Evolutionary conservation across 2,888 invertebrate species (phyloP).

Genomic region (Cinara cedri): DNA sequence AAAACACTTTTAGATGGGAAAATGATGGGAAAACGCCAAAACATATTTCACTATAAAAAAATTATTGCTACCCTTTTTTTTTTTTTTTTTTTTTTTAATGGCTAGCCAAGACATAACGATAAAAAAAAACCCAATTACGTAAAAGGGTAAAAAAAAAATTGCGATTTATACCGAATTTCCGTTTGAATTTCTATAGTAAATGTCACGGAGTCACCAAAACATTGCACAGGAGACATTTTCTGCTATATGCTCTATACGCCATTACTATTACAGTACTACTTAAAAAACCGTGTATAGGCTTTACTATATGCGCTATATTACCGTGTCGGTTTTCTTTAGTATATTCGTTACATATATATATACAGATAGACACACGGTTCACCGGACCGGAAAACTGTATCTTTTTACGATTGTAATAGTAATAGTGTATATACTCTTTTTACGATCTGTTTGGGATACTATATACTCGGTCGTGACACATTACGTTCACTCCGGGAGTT

Average conservation of each 20-base stretch:
- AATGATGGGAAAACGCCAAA: no score
- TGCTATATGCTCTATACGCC: neutral
- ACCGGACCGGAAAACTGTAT: constrained; percentile 41
- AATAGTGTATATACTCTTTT: neutral
- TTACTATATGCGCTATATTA: no score
- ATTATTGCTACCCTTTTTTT: neutral
- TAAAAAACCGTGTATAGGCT: no score
- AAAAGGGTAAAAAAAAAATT: constrained; percentile 3
- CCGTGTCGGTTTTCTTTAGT: no score
- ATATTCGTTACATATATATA: no score
- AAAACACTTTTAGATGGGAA: no score
- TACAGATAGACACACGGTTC: constrained; percentile 7
- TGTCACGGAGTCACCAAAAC: constrained; percentile 18
- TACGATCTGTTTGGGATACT: constrained; percentile 49
- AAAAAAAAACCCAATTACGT: constrained; percentile 46
- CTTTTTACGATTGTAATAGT: constrained; percentile 44
- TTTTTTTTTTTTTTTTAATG: constrained; percentile 27
- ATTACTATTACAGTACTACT: constrained; percentile 1
- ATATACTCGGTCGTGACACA: constrained; percentile 1
- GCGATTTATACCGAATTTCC: neutral
- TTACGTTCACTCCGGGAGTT: constrained; percentile 1
- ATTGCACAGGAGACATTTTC: no score
- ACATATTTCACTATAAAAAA: constrained; percentile 15
- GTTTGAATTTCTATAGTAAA: neutral
- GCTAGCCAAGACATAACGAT: constrained; percentile 22